These are phyloP conservation scores for Peucedramus taeniatus DNA, from an alignment of 2,113 vertebrate species.

Conservation along the genomic window DNA sequence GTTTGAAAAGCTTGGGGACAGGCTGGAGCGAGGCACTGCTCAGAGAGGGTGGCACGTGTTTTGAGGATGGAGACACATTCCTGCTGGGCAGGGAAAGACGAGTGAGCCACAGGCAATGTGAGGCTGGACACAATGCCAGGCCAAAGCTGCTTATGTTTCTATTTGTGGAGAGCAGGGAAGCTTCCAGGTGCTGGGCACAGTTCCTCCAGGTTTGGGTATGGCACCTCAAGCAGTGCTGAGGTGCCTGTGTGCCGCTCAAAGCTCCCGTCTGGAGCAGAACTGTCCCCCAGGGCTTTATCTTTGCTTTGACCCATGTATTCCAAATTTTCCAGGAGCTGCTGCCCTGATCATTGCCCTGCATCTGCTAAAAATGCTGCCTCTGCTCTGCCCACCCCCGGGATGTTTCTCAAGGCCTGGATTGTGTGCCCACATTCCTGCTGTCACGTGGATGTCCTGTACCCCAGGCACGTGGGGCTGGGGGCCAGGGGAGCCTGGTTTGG, in stretches of 20 bases:
- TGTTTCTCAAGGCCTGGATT: background rate
- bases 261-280: background rate
- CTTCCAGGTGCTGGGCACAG: background rate
- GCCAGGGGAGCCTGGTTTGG: background rate
- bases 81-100: background rate
- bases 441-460: background rate
- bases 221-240: background rate
- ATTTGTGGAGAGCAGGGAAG: background rate
- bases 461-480: accelerated
- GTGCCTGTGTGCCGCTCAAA: accelerated
- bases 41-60: accelerated
- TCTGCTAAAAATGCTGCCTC: background rate
- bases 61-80: background rate
- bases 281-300: background rate
- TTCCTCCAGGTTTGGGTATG: background rate
- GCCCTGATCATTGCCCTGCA: background rate
- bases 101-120: background rate
- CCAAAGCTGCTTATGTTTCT: background rate
- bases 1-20: background rate
- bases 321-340: background rate
- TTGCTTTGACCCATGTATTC: background rate
- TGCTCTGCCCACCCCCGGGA: background rate
- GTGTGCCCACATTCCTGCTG: background rate
- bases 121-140: background rate
- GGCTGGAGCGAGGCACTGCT: background rate